These are phyloP conservation scores for Mesoclemmys tuberculata DNA, from an alignment of 2,113 vertebrate species.

Conservation along the genomic window DNA sequence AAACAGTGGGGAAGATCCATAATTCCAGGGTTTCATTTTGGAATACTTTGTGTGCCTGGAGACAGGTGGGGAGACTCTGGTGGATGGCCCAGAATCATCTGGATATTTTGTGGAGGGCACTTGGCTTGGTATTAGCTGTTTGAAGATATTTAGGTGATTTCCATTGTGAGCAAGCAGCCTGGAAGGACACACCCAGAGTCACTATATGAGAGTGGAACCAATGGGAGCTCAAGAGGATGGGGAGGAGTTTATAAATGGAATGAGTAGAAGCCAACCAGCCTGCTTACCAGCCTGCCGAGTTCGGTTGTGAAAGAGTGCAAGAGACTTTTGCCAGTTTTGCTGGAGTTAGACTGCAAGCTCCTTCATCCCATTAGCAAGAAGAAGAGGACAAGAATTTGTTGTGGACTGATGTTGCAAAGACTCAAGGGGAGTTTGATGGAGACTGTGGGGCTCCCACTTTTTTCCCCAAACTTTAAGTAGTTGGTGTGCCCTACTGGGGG, in stretches of 20 bases:
- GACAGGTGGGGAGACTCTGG: not conserved
- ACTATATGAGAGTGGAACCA: not conserved
- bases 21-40: not conserved
- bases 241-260: not conserved
- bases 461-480: not conserved
- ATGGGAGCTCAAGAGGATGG: not conserved
- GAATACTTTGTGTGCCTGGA: not conserved
- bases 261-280: not conserved
- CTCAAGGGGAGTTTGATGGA: not conserved
- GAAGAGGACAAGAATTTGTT: not conserved
- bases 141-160: not conserved
- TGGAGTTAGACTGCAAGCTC: not conserved
- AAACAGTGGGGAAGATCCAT: not conserved
- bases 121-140: not conserved
- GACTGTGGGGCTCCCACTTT: not conserved
- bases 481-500: not conserved
- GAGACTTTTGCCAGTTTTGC: too few relatives aligned
- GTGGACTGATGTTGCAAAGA: not conserved
- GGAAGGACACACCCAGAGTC: not conserved
- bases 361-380: not conserved
- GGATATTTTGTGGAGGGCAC: not conserved
- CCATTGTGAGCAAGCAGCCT: not conserved
- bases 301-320: not conserved
- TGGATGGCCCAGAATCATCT: not conserved
- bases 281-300: not conserved